These are phyloP conservation scores for Ctenomys sociabilis DNA, from an alignment of 2,113 vertebrate genomes.

Conservation along the genomic window DNA sequence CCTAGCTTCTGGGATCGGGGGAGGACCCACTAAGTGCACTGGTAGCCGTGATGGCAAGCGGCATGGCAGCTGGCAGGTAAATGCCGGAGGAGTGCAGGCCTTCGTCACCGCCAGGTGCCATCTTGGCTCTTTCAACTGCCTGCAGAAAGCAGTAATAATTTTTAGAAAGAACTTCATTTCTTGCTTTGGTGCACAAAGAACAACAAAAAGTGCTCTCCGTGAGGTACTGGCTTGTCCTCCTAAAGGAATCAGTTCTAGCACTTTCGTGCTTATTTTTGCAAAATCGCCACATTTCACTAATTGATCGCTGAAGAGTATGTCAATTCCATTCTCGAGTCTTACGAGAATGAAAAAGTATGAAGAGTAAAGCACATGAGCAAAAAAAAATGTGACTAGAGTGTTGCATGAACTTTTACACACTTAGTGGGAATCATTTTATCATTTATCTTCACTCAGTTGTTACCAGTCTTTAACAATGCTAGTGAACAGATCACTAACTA, in stretches of 20 bases:
- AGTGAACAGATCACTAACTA: slow-evolving; percentile 81
- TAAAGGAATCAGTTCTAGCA: not conserved
- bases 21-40: slow-evolving; percentile 23
- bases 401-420: slow-evolving; percentile 42
- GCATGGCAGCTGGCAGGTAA: not conserved
- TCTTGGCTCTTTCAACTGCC: not conserved
- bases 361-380: not conserved
- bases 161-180: slow-evolving; percentile 17
- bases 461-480: slow-evolving; percentile 68
- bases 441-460: slow-evolving; percentile 30
- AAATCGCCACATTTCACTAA: no score
- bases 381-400: not conserved
- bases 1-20: not conserved
- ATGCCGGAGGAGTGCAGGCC: not conserved
- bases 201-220: not conserved
- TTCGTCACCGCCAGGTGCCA: not conserved
- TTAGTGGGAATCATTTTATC: slow-evolving; percentile 65
- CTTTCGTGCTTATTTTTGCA: not conserved
- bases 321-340: slow-evolving; percentile 20
- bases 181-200: not conserved
- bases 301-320: no score
- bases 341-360: not conserved
- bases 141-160: not conserved
- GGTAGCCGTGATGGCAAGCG: not conserved
- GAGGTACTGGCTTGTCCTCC: not conserved